Base-by-base conservation (phyloP, 2,113 vertebrate species). In the Sceloporus tristichus region DNA sequence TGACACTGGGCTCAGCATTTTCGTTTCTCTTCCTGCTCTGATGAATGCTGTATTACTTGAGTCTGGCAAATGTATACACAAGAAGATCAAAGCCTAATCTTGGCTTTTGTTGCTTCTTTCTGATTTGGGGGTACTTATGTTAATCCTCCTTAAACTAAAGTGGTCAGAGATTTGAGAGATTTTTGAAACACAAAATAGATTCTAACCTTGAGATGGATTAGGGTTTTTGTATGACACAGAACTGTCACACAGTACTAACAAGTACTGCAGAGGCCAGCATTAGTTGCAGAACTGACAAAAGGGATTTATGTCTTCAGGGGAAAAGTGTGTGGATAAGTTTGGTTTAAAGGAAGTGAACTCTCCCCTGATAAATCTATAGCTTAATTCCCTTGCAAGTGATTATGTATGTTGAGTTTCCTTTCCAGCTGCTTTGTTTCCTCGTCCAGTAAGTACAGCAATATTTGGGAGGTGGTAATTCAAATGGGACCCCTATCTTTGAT, bases 1-100 rank as follows among this genome's bases (percentile, higher is more conserved):
- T 91, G 82, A 79, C 91, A 74, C 54, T 82, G 56, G 80, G 48
- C 48, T 80, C 48, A 40, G 85, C 75, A 65, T 85, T 88, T 87
- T 76, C 76, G 75, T 70, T 90, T 88, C 79, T 40, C 85, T 59
- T 80, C 56, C 86, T 88, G 83, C 88, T 90, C 84, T 76, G 85
- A 85, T 90, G 82, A 84, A 73, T 16, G 1, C 40, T 89, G 84
- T 86, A 70, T 34, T 92, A 84, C 86, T 90, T 85, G 86, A 87
- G 93, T 93, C 90, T 86, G 92, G 91, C 91, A 96, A 95, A 94
- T 93, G 93, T 95, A 94, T 94, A 78, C 92, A 95, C 91, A 85
- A 92, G 88, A 71, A 95, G 91, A 96, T 96, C 92, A 96, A 94
- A 96, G 94, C 13, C 0, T 94, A 94, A 90, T 95, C 90, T 92